Conservation (phyloP, 2,888 invertebrate genomes). For the Didymodactylos carnosus region DNA sequence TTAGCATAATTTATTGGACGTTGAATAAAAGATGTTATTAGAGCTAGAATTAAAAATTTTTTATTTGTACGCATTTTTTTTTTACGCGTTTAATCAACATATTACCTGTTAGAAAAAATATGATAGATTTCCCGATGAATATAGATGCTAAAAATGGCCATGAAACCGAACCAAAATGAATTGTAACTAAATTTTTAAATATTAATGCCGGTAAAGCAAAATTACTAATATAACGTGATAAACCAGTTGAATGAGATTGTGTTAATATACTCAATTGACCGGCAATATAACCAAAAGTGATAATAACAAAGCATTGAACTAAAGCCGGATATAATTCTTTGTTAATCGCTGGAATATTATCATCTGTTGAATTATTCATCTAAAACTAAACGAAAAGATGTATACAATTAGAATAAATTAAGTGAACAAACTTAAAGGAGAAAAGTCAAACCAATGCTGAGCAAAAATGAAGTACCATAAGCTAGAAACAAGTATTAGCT, state of each 20-base stretch:
- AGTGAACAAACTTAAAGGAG: too few relatives aligned
- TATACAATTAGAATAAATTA: too few relatives aligned
- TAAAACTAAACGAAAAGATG: neutral
- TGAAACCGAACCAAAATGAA: conserved; percentile 52
- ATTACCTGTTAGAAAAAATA: conserved; percentile 46
- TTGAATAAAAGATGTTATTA: conserved; percentile 52
- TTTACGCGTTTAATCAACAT: too few relatives aligned
- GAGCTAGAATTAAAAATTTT: too few relatives aligned
- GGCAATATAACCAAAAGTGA: conserved; percentile 29
- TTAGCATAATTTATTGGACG: conserved; percentile 58
- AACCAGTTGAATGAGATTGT: conserved; percentile 39
- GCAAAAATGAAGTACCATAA: too few relatives aligned
- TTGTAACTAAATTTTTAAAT: conserved; percentile 63
- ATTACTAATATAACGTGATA: conserved; percentile 73
- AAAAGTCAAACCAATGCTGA: too few relatives aligned
- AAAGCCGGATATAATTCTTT: conserved; percentile 73
- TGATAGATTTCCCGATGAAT: conserved; percentile 58
- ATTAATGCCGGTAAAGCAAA: conserved; percentile 78
- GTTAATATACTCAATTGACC: conserved; percentile 23
- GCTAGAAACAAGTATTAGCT: too few relatives aligned
- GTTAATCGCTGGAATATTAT: neutral
- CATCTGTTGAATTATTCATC: neutral
- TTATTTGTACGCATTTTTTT: too few relatives aligned
- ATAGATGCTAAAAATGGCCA: conserved; percentile 74
- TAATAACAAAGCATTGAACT: conserved; percentile 60